Percentiles rank a stretch among this genome's conserved stretches.
phyloP scores from a whole-genome alignment of 2,888 invertebrate species.

The Pristionchus entomophagus region DNA sequence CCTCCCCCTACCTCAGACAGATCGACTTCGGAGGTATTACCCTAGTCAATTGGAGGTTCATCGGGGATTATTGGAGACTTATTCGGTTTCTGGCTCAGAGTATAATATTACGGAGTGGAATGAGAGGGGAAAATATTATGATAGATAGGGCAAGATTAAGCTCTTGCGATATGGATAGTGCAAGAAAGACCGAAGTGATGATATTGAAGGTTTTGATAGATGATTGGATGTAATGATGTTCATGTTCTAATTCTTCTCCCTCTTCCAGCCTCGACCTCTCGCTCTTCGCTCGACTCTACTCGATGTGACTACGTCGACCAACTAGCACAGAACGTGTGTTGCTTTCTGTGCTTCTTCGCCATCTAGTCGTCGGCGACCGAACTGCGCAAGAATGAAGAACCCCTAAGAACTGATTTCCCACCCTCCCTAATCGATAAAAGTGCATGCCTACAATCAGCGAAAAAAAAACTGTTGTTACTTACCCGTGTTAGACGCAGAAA shows the following conservation, averaged over 20 bases:
- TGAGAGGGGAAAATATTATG: too few relatives aligned
- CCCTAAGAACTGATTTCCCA: not conserved
- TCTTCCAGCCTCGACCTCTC: constrained; percentile 22
- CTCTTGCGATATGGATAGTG: too few relatives aligned
- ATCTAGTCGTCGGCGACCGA: not conserved
- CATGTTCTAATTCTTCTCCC: too few relatives aligned
- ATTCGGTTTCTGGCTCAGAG: too few relatives aligned
- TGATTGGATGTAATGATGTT: too few relatives aligned
- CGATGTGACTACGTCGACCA: not conserved
- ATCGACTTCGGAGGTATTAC: constrained; percentile 19
- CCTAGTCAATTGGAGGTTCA: not conserved
- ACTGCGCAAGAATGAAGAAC: not conserved
- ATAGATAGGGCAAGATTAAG: too few relatives aligned
- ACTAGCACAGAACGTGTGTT: constrained; percentile 5
- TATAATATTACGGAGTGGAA: too few relatives aligned
- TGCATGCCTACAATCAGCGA: not conserved
- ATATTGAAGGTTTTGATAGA: too few relatives aligned
- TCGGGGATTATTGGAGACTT: too few relatives aligned
- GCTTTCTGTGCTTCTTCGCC: constrained; percentile 5
- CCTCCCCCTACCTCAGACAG: constrained; percentile 7
- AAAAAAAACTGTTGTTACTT: too few relatives aligned
- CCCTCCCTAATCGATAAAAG: not conserved
- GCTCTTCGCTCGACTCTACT: constrained; percentile 37
- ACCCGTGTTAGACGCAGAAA: too few relatives aligned
- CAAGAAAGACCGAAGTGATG: too few relatives aligned